Evolutionary conservation across 1,140 invertebrate genomes (phyloP).

Genomic region (Drosophila mayri): DNA sequence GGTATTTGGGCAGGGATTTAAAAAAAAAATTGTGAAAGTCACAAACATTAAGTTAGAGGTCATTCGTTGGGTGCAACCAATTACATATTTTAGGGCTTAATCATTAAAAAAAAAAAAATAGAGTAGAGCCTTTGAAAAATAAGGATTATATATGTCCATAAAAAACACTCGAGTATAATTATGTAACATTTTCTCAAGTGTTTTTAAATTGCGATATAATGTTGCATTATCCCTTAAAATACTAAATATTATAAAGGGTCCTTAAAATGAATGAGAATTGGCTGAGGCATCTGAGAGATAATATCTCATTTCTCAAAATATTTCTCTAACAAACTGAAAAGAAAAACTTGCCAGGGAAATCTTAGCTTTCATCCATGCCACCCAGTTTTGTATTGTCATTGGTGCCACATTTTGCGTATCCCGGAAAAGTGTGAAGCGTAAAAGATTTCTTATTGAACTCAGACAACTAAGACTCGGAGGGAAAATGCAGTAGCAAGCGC

Average conservation of each 20-base stretch:
- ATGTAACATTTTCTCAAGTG: too few species aligned
- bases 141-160: too few species aligned
- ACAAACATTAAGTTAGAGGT: conserved; percentile 21
- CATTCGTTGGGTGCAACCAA: conserved; percentile 6
- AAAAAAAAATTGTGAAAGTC: conserved; percentile 14
- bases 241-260: background rate
- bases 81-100: background rate
- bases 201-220: too few species aligned
- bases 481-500: conserved; percentile 23
- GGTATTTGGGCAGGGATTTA: conserved; percentile 22
- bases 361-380: conserved; percentile 22
- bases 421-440: conserved; percentile 51
- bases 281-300: background rate
- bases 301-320: conserved; percentile 38
- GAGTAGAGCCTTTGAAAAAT: background rate
- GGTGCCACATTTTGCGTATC: conserved; percentile 35
- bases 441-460: conserved; percentile 48
- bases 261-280: too few species aligned
- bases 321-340: conserved; percentile 38
- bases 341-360: conserved; percentile 19
- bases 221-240: too few species aligned
- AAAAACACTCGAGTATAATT: background rate
- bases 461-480: conserved; percentile 2
- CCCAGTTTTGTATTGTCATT: background rate
- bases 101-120: background rate